Evolutionary conservation across 2,888 invertebrate genomes (phyloP), one percentile per base, ranked within the genome.

Genomic region (Drosophila pegasa): DNA sequence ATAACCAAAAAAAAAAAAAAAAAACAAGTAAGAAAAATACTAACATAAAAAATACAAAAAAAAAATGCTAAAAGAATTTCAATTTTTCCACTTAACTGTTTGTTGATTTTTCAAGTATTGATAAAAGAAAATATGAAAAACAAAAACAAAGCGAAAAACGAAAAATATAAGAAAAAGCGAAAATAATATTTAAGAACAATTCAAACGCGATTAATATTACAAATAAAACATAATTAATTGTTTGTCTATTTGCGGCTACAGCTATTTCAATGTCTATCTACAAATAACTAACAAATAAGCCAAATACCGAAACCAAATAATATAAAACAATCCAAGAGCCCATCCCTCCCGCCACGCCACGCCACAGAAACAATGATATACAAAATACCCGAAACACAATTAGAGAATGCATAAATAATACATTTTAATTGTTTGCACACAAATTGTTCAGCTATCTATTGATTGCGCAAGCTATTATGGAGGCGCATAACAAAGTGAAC

Each of bases 221-320:
- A 64, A 70, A 67, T 56, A 71, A 75, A 63, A 58, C 58, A 84
- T 75, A 84, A 75, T 72, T 88, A 84, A 80, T 84, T 78, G 82
- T 80, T 84, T 87, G 70, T 84, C 87, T 88, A 71, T 72, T 78
- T 84, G 78, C 64, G 73, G 60, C 75, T 65, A 71, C 61, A 65
- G 69, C 81, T 84, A 87, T 82, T 87, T 88, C 74, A 88, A 85
- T 85, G 85, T 85, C 87, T 85, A 85, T 73, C 69, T 80, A 83
- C 65, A 62, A 57, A 72, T 56, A 56, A 66, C 52, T 55, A 78
- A 78, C 52, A 64, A 58, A 59, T 65, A 63, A 71, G 64, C 77
- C 38, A 41, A 50, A 52, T 33, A 54, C 45, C 31, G 45, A 43
- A 64, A 35, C n/a, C n/a, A 45, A 33, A 48, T 48, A 29, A 29